phyloP scores from a whole-genome alignment of 2,888 invertebrate species.

The Drosophila lutescens region DNA sequence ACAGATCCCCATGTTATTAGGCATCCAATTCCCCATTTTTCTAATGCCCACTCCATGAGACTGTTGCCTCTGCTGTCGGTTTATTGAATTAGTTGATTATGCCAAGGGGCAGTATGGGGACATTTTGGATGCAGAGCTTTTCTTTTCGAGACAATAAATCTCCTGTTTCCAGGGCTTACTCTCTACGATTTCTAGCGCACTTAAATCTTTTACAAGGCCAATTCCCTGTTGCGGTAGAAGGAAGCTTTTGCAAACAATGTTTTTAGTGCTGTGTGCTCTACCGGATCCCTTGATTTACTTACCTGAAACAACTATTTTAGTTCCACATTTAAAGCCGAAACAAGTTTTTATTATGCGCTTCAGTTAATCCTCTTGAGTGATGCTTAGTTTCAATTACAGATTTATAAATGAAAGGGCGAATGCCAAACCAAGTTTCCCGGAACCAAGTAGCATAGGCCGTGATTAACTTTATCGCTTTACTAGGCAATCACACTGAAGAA shows the following conservation, averaged over 20 bases:
- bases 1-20: slow-evolving; percentile 61
- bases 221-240: slow-evolving; percentile 59
- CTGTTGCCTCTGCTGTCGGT: slow-evolving; percentile 47
- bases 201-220: slow-evolving; percentile 65
- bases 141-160: slow-evolving; percentile 61
- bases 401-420: slow-evolving; percentile 39
- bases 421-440: not conserved
- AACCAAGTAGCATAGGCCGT: not conserved
- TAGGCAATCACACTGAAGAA: slow-evolving; percentile 54
- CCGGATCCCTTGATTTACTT: not conserved
- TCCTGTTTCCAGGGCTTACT: slow-evolving; percentile 53
- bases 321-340: not conserved
- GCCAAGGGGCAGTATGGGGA: slow-evolving; percentile 41
- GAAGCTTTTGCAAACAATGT: slow-evolving; percentile 17
- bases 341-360: slow-evolving; percentile 17
- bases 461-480: slow-evolving; percentile 39
- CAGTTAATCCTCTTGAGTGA: slow-evolving; percentile 8
- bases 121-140: slow-evolving; percentile 33
- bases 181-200: slow-evolving; percentile 61
- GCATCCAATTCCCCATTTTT: slow-evolving; percentile 18
- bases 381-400: slow-evolving; percentile 78
- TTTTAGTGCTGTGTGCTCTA: not conserved
- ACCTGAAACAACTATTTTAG: not conserved
- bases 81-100: slow-evolving; percentile 79
- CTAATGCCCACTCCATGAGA: slow-evolving; percentile 2